These are phyloP conservation scores for Ophonus ardosiacus DNA, from an alignment of 2,888 invertebrate genomes.

Conservation along the genomic window DNA sequence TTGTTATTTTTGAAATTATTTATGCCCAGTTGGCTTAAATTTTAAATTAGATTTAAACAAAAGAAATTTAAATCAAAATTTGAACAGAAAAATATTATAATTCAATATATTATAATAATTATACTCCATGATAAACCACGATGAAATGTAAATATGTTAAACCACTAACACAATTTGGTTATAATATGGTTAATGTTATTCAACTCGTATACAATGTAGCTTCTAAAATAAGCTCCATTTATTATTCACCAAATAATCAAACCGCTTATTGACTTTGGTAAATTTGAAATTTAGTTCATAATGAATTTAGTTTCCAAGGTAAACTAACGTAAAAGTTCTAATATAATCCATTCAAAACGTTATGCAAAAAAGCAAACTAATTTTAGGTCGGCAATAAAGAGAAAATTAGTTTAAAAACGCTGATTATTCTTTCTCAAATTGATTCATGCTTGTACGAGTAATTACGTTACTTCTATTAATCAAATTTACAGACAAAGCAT, in stretches of 20 bases:
- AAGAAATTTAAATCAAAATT: too few relatives aligned
- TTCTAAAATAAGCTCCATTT: neutral
- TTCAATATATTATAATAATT: too few relatives aligned
- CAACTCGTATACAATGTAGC: neutral
- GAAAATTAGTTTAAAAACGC: neutral
- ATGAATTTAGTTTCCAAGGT: slow-evolving; percentile 10
- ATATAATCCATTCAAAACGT: neutral
- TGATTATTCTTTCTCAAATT: neutral
- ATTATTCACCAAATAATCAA: neutral
- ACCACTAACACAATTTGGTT: neutral
- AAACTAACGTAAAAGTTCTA: neutral
- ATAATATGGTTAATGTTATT: neutral
- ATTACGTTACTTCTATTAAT: neutral
- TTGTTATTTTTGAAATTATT: too few relatives aligned
- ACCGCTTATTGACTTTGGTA: neutral
- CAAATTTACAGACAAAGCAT: neutral
- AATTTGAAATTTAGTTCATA: neutral
- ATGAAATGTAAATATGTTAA: neutral
- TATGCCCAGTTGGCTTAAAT: too few relatives aligned
- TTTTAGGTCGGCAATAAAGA: neutral
- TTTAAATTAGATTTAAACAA: too few relatives aligned
- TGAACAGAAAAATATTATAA: too few relatives aligned
- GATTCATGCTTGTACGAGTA: neutral
- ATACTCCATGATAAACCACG: too few relatives aligned
- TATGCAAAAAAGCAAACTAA: neutral